Percentiles rank a stretch among this genome's conserved stretches.
Conservation (phyloP, 2,113 vertebrate genomes). For the Gallinago media region DNA sequence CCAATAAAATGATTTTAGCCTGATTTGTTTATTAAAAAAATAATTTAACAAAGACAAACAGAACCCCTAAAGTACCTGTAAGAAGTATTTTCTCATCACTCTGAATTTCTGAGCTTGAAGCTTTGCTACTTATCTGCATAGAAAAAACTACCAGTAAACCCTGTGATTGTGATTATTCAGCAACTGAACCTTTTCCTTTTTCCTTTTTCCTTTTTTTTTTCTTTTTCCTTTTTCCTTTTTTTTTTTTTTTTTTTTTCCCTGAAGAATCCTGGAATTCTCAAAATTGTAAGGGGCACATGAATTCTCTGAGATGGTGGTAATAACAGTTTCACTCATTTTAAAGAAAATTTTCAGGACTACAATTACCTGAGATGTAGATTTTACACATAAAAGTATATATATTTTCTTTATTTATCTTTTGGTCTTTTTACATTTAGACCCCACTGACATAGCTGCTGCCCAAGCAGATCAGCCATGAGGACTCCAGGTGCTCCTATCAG, state of each 20-base stretch:
- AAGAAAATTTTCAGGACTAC: background rate
- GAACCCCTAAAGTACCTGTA: background rate
- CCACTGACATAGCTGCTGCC: background rate
- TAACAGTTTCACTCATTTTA: fast-evolving
- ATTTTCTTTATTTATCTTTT: background rate
- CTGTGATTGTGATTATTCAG: background rate
- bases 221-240: background rate
- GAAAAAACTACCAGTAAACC: background rate
- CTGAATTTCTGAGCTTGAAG: background rate
- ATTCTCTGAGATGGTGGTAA: background rate
- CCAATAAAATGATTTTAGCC: background rate
- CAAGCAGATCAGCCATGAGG: background rate
- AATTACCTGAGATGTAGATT: background rate
- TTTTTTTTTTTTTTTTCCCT: background rate
- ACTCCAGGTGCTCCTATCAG: background rate
- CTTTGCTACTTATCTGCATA: background rate
- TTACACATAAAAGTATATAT: background rate
- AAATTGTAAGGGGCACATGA: background rate
- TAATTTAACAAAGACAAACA: background rate
- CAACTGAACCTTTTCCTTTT: background rate
- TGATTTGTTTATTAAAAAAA: background rate
- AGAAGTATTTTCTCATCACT: background rate
- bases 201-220: too few species aligned
- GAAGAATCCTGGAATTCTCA: background rate
- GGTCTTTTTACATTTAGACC: background rate